Base-by-base conservation (phyloP, 1,140 invertebrate species). In the Papilio glaucus region DNA sequence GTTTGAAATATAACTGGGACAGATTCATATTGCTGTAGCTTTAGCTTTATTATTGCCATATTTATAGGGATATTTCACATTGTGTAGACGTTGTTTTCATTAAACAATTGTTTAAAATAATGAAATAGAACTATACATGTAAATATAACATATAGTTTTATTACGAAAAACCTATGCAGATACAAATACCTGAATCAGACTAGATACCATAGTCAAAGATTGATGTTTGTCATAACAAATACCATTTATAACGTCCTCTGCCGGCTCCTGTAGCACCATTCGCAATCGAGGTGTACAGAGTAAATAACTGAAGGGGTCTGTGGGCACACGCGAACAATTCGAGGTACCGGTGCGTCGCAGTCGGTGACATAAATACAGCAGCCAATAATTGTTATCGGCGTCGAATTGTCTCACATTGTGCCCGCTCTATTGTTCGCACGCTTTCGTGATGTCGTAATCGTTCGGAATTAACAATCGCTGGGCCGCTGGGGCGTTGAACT, bases 401-500 rank as follows among this genome's bases (percentile, higher is more conserved):
- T 65, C 37, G 33, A 65, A 65, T 65, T 65, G 73, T 72, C 76
- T 75, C 53, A 75, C 74, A 77, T 76, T 77, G 77, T 78, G 73
- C 63, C 71, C 77, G 60, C 61, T 62, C 74, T 79, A 86, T 86
- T 86, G 85, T 86, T 85, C 78, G 79, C 76, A 74, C 76, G 79
- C 76, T 77, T 81, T 83, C 76, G 65, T 76, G 63, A 76, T 84
- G 83, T 80, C 80, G 80, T 78, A 83, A 83, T 79, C 80, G 68
- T 73, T 53, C 74, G 37, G 74, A 79, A 82, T 82, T 84, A 80
- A 82, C 78, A 82, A 82, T 63, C 77, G 73, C 73, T 67, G 65
- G 45, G 41, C n/a, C 21, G 62, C 49, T 65, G 73, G 80, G 80
- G 71, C 79, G 45, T 75, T 80, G 80, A 84, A 84, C 82, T 72